phyloP scores from a whole-genome alignment of 2,888 invertebrate species.

The Drosophila aldrichi region DNA sequence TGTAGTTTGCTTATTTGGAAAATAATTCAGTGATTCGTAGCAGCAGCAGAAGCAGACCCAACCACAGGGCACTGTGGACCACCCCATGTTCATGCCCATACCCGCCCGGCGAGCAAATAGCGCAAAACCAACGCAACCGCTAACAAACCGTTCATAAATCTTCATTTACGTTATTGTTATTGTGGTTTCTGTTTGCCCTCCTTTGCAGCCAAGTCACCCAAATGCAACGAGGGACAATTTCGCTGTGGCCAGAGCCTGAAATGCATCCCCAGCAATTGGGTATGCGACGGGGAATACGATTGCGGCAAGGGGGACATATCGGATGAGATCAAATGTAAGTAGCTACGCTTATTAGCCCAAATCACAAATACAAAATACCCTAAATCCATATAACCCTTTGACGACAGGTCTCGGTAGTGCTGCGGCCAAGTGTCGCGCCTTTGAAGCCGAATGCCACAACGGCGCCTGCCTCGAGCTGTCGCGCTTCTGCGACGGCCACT shows the following conservation, averaged over 20 bases:
- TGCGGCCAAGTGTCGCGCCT: conserved; percentile 88
- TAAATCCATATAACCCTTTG: conserved; percentile 33
- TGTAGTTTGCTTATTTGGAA: conserved; percentile 50
- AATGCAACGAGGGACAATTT: conserved; percentile 90
- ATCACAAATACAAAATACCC: neutral
- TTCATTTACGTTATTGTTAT: conserved; percentile 75
- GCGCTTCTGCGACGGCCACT: conserved; percentile 84
- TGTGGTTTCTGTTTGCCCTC: conserved; percentile 42
- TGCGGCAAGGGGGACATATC: conserved; percentile 92
- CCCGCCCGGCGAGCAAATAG: neutral
- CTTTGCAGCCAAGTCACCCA: conserved; percentile 86
- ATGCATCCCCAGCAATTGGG: conserved; percentile 91
- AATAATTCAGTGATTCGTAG: conserved; percentile 70
- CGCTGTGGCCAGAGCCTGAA: conserved; percentile 89
- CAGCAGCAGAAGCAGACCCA: neutral
- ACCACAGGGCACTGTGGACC: neutral
- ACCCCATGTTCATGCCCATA: too few relatives aligned
- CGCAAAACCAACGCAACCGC: conserved; percentile 45
- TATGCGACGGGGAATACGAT: conserved; percentile 92
- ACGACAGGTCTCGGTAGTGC: conserved; percentile 86
- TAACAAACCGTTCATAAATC: conserved; percentile 75
- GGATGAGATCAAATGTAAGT: conserved; percentile 91
- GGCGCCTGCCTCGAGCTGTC: conserved; percentile 84
- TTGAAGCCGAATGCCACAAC: conserved; percentile 89
- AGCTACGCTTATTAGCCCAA: conserved; percentile 21